A percentile compares a stretch with the other conserved stretches of the same genome.
These are phyloP conservation scores for Hemicordylus capensis DNA, from an alignment of 2,113 vertebrate species.

Conservation along the genomic window DNA sequence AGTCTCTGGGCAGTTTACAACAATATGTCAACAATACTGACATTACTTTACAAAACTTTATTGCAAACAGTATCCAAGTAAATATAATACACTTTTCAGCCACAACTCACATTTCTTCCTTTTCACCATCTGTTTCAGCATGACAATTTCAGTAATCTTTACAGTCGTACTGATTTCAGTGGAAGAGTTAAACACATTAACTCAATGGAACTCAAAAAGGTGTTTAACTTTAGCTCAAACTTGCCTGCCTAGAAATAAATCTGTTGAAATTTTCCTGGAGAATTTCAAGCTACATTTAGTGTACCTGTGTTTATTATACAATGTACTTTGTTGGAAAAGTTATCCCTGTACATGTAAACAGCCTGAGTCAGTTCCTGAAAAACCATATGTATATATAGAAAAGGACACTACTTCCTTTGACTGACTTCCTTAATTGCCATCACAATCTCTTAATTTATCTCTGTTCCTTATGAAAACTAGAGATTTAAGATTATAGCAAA, in stretches of 20 bases:
- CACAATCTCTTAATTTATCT: neutral
- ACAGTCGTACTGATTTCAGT: neutral
- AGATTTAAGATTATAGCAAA: neutral
- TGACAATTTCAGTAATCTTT: neutral
- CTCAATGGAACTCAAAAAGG: neutral
- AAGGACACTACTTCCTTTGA: neutral
- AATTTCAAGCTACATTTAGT: neutral
- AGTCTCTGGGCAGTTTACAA: no score
- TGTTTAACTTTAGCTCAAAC: neutral
- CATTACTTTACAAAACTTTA: no score
- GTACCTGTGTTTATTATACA: neutral
- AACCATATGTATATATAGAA: neutral
- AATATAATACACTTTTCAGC: neutral
- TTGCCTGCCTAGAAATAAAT: no score
- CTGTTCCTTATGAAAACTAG: neutral
- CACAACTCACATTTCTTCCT: neutral
- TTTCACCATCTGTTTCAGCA: neutral
- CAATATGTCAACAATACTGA: no score
- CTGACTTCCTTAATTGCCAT: neutral
- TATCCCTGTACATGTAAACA: neutral
- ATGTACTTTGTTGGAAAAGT: neutral
- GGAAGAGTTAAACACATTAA: neutral
- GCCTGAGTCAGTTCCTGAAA: neutral
- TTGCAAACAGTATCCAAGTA: neutral
- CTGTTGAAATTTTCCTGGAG: neutral